These are phyloP conservation scores for Varecia variegata DNA, from an alignment of 2,797 vertebrate species.

Conservation along the genomic window DNA sequence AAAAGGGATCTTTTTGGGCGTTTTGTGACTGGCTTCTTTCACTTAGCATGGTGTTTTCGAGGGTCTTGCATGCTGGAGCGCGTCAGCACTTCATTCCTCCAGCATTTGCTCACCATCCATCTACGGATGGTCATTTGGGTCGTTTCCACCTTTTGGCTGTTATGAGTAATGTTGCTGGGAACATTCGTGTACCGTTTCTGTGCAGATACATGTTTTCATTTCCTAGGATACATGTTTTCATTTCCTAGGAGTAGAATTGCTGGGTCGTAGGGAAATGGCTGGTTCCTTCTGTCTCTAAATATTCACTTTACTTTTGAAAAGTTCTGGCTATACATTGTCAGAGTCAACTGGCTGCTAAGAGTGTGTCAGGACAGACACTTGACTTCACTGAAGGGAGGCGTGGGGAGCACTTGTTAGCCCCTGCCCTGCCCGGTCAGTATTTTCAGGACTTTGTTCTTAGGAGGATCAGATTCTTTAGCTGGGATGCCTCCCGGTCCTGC, in stretches of 20 bases:
- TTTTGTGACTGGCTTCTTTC: not conserved
- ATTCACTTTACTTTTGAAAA: not conserved
- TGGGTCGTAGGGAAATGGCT: not conserved
- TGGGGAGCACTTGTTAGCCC: not conserved
- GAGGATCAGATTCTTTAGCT: not conserved
- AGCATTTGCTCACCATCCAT: accelerated
- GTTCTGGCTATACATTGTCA: not conserved
- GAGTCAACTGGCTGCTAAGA: not conserved
- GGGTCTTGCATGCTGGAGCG: not conserved
- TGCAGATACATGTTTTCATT: not conserved
- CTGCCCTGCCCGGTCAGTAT: not conserved
- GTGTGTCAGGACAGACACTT: not conserved
- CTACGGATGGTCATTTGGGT: not conserved
- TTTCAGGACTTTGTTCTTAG: not conserved
- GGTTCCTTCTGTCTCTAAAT: not conserved
- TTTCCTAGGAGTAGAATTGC: not conserved
- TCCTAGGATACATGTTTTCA: not conserved
- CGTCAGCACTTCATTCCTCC: not conserved
- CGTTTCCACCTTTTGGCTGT: not conserved
- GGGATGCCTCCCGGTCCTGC: not conserved
- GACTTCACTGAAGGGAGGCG: not conserved
- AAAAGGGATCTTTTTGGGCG: not conserved
- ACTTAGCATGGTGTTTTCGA: not conserved
- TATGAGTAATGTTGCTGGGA: not conserved
- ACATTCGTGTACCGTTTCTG: not conserved